Percentiles rank a stretch among this genome's conserved stretches.
Evolutionary conservation across 2,113 vertebrate species (phyloP).

Genomic region (Corythoichthys intestinalis): DNA sequence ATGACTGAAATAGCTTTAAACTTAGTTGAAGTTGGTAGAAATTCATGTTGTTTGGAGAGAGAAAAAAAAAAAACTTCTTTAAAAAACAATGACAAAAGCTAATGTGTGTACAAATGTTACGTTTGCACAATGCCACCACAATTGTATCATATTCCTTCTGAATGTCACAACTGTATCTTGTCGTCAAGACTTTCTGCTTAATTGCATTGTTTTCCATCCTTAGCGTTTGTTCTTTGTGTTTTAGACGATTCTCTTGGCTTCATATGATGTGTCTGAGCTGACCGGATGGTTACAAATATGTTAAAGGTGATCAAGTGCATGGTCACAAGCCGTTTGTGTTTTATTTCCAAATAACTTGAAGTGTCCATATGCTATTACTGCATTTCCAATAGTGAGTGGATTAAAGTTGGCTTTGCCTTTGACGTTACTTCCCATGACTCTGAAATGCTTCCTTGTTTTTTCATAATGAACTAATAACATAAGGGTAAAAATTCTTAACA

Average conservation of each 20-base stretch:
- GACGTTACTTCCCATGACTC: conserved; percentile 12
- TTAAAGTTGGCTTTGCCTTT: background rate
- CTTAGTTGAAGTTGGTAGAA: background rate
- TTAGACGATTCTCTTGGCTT: conserved; percentile 52
- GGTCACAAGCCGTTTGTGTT: conserved; percentile 36
- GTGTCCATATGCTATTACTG: conserved; percentile 6
- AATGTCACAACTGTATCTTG: conserved; percentile 35
- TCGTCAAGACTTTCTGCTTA: conserved; percentile 31
- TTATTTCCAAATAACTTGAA: conserved; percentile 13
- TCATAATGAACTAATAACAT: background rate
- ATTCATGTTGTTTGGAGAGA: conserved; percentile 10
- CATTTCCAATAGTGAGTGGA: conserved; percentile 10
- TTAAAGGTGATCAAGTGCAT: conserved; percentile 83
- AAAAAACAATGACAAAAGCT: background rate
- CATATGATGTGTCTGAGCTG: conserved; percentile 77
- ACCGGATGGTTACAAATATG: conserved; percentile 80
- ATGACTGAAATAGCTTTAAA: conserved; percentile 12
- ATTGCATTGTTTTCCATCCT: conserved; percentile 16
- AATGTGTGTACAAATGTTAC: background rate
- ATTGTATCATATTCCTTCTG: conserved; percentile 5
- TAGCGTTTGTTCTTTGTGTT: conserved; percentile 19
- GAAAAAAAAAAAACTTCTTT: background rate
- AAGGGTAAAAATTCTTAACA: background rate
- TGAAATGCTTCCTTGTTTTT: conserved; percentile 8
- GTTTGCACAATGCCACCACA: background rate